Evolutionary conservation across 2,888 invertebrate genomes (phyloP).

Genomic region (Fabriciana adippe): DNA sequence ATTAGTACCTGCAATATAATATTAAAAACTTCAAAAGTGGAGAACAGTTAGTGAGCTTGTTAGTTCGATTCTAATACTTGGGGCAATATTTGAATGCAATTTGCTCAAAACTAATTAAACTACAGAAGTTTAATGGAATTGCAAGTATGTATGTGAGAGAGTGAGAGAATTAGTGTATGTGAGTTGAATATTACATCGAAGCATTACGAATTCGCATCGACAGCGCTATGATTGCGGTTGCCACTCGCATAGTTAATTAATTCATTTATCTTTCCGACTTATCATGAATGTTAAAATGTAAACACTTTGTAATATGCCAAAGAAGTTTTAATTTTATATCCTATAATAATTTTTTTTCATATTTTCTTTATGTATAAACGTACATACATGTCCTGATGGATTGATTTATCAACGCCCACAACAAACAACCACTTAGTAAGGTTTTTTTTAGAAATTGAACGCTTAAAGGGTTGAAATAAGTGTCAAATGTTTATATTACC

Average conservation of each 20-base stretch:
- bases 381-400: too few relatives aligned
- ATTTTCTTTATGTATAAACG: too few relatives aligned
- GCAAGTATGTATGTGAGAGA: constrained; percentile 15
- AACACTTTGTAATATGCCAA: neutral
- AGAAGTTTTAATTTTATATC: neutral
- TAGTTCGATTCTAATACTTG: constrained; percentile 4
- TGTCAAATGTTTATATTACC: too few relatives aligned
- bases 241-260: constrained; percentile 16
- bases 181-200: constrained; percentile 13
- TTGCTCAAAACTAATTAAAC: constrained; percentile 28
- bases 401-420: too few relatives aligned
- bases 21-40: neutral
- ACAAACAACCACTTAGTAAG: too few relatives aligned
- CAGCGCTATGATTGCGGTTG: constrained; percentile 1
- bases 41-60: constrained; percentile 3
- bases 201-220: constrained; percentile 20
- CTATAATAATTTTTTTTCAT: too few relatives aligned
- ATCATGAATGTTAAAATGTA: neutral
- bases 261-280: constrained; percentile 7
- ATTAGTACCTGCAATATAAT: neutral
- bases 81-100: constrained; percentile 11
- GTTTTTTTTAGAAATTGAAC: too few relatives aligned
- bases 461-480: too few relatives aligned
- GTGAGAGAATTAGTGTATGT: constrained; percentile 9
- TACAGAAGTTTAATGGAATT: constrained; percentile 21